A percentile compares a stretch with the other conserved stretches of the same genome.
These are phyloP conservation scores for Calephelis nemesis DNA, from an alignment of 1,140 invertebrate genomes.

Conservation along the genomic window DNA sequence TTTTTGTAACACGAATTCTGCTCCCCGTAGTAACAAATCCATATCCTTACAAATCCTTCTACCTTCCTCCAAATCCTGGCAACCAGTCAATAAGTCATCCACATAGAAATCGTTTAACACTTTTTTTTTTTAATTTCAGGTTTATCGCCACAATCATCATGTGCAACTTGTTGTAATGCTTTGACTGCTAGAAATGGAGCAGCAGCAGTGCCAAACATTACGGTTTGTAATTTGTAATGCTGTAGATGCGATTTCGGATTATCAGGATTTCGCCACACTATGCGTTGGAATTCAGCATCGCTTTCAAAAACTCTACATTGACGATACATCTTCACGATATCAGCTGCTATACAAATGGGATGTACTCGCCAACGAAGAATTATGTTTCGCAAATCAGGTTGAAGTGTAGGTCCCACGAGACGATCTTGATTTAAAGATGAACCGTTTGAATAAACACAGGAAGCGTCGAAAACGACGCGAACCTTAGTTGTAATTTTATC, in stretches of 20 bases:
- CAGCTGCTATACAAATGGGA: slow-evolving; percentile 25
- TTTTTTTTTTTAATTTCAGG: slow-evolving; percentile 17
- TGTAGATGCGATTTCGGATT: too few relatives aligned
- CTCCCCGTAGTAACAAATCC: slow-evolving; percentile 23
- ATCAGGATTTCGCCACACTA: too few relatives aligned
- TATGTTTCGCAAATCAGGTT: slow-evolving; percentile 31
- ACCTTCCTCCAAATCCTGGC: slow-evolving; percentile 19
- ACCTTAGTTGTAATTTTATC: slow-evolving; percentile 31
- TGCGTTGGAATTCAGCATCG: slow-evolving; percentile 25
- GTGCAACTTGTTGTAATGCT: slow-evolving; percentile 27
- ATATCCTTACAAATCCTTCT: slow-evolving; percentile 27
- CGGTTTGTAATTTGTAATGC: too few relatives aligned
- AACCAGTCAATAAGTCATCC: slow-evolving; percentile 33
- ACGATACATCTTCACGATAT: slow-evolving; percentile 33
- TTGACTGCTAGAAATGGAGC: slow-evolving; percentile 36
- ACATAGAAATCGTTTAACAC: slow-evolving; percentile 26
- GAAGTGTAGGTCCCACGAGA: slow-evolving; percentile 30
- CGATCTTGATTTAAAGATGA: slow-evolving; percentile 29
- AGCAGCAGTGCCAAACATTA: background rate
- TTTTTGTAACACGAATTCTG: slow-evolving; percentile 29
- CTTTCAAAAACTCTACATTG: slow-evolving; percentile 16
- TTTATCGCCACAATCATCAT: slow-evolving; percentile 21
- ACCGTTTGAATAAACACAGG: slow-evolving; percentile 4
- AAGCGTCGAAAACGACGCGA: slow-evolving; percentile 24
- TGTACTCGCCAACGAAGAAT: slow-evolving; percentile 28